Evolutionary conservation across 2,113 vertebrate genomes (phyloP).

Genomic region (Grammatotria lemairii): DNA sequence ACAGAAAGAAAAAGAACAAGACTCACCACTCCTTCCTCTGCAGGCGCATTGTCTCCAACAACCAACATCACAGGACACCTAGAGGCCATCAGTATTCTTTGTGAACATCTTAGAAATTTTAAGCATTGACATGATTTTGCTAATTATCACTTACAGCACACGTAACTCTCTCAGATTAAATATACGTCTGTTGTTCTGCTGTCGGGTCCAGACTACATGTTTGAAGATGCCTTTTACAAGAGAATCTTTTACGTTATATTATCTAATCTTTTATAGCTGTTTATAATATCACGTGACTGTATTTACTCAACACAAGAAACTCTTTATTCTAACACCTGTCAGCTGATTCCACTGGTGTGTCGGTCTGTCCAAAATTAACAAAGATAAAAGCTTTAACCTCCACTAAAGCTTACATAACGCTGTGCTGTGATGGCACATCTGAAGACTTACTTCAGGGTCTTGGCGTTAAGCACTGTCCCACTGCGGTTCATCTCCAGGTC

Average conservation of each 20-base stretch:
- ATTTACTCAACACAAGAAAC: background rate
- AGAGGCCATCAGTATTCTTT: background rate
- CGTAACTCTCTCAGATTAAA: background rate
- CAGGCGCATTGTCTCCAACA: constrained; percentile 90
- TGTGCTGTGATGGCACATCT: background rate
- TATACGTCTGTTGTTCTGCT: background rate
- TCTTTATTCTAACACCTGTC: background rate
- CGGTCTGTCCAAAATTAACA: background rate
- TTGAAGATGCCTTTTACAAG: background rate
- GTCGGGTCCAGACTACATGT: background rate
- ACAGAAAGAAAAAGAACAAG: background rate
- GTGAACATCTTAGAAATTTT: background rate
- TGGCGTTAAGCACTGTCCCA: constrained; percentile 85
- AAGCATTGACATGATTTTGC: background rate
- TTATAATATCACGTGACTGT: background rate
- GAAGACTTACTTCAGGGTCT: constrained; percentile 84
- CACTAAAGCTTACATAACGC: accelerated
- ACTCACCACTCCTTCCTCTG: constrained; percentile 95
- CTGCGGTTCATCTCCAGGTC: constrained; percentile 94
- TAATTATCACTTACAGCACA: background rate
- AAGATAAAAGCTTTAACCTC: background rate
- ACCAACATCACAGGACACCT: constrained; percentile 96
- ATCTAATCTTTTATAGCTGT: background rate
- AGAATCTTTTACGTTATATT: background rate
- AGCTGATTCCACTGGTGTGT: background rate